Percentiles rank a stretch among this genome's conserved stretches.
Conservation (phyloP, 2,113 vertebrate species). For the Dicrurus megarhynchus region DNA sequence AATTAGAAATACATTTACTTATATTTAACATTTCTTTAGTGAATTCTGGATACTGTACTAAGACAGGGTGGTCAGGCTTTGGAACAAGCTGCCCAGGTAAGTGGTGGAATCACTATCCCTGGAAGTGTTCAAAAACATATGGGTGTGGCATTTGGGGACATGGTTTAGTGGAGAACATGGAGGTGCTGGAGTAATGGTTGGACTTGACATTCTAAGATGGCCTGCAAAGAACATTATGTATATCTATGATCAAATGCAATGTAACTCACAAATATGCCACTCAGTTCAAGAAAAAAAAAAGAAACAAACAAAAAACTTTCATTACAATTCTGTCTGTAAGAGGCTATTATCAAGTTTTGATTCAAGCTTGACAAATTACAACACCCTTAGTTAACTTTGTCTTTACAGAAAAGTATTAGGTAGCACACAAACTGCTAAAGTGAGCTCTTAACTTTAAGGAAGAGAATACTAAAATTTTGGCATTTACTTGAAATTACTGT, state of each 20-base stretch:
- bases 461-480: too few relatives aligned
- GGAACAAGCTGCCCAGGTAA: not conserved
- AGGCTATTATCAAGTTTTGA: not conserved
- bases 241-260: not conserved
- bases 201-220: not conserved
- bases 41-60: not conserved
- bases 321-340: not conserved
- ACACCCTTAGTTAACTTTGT: not conserved
- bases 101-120: not conserved
- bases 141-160: not conserved
- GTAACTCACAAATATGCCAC: not conserved
- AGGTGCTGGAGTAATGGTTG: not conserved
- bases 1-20: constrained; percentile 24
- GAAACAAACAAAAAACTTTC: not conserved
- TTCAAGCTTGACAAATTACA: not conserved
- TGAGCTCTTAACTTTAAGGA: not conserved
- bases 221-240: not conserved
- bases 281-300: not conserved
- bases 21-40: not conserved
- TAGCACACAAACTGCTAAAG: not conserved
- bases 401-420: not conserved
- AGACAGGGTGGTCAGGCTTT: not conserved
- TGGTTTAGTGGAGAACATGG: not conserved
- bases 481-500: not conserved
- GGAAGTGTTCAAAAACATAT: not conserved